A percentile compares a stretch with the other conserved stretches of the same genome.
phyloP scores from a whole-genome alignment of 2,797 vertebrate species.

The Borostomias antarcticus region DNA sequence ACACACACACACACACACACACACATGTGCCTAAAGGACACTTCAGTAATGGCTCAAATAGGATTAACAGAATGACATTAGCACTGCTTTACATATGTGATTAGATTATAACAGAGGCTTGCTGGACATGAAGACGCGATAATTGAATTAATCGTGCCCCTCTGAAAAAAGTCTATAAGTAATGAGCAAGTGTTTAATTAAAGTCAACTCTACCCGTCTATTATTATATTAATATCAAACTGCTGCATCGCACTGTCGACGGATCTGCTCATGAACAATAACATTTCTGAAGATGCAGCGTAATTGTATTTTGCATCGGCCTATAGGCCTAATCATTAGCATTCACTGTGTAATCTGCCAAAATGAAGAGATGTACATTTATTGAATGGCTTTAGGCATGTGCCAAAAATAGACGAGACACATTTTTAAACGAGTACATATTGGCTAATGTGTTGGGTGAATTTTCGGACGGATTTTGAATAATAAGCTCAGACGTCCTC shows the following conservation, averaged over 20 bases:
- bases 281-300: neutral
- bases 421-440: too few relatives aligned
- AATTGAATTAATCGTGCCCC: conserved; percentile 74
- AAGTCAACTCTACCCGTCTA: conserved; percentile 39
- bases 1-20: too few relatives aligned
- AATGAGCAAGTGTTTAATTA: conserved; percentile 58
- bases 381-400: too few relatives aligned
- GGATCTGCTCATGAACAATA: neutral
- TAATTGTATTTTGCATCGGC: neutral
- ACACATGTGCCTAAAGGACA: neutral
- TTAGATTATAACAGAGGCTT: conserved; percentile 77
- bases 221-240: conserved; percentile 61
- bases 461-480: neutral
- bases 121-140: conserved; percentile 65
- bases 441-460: neutral
- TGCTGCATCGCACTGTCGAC: conserved; percentile 34
- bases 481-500: neutral
- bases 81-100: conserved; percentile 76
- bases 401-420: too few relatives aligned
- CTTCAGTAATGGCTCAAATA: conserved; percentile 57
- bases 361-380: too few relatives aligned
- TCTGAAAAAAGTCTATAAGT: conserved; percentile 62
- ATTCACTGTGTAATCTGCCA: too few relatives aligned
- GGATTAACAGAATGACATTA: conserved; percentile 76
- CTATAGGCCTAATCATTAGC: too few relatives aligned